Evolutionary conservation across 2,797 vertebrate species (phyloP).

Genomic region (Darevskia nairensis): DNA sequence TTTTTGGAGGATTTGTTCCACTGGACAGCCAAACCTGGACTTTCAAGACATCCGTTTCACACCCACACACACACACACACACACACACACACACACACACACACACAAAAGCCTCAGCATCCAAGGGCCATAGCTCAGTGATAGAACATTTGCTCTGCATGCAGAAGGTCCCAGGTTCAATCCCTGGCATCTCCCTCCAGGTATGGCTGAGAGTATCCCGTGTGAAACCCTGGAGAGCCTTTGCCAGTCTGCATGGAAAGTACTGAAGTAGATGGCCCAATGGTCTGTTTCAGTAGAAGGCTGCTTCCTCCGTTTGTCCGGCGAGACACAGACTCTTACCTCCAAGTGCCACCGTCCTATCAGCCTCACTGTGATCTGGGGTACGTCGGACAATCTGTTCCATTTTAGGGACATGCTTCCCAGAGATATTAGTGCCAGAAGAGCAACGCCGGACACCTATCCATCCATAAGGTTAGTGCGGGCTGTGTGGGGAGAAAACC

Average conservation of each 20-base stretch:
- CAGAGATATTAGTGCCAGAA: constrained; percentile 59
- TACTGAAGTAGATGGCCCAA: too few species aligned
- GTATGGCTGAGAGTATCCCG: background rate
- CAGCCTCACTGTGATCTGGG: constrained; percentile 85
- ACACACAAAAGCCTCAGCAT: too few species aligned
- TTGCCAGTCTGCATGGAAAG: too few species aligned
- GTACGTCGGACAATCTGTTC: constrained; percentile 83
- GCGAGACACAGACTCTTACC: constrained; percentile 81
- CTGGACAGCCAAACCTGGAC: background rate
- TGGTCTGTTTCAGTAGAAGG: too few species aligned
- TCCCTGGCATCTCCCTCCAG: too few species aligned
- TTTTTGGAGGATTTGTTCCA: too few species aligned
- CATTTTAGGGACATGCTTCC: constrained; percentile 83
- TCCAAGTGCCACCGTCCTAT: constrained; percentile 78
- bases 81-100: too few species aligned
- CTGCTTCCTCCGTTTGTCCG: accelerated
- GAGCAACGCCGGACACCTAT: constrained; percentile 18
- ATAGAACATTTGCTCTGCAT: too few species aligned
- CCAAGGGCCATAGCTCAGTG: too few species aligned
- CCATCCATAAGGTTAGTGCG: constrained; percentile 16
- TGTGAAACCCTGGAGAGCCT: background rate
- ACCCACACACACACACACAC: too few species aligned
- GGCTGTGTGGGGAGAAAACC: too few species aligned
- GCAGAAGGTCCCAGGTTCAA: too few species aligned
- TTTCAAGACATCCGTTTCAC: background rate